Conservation (phyloP, 64 coral and sea anemone genomes). For the Trachythela sp. region DNA sequence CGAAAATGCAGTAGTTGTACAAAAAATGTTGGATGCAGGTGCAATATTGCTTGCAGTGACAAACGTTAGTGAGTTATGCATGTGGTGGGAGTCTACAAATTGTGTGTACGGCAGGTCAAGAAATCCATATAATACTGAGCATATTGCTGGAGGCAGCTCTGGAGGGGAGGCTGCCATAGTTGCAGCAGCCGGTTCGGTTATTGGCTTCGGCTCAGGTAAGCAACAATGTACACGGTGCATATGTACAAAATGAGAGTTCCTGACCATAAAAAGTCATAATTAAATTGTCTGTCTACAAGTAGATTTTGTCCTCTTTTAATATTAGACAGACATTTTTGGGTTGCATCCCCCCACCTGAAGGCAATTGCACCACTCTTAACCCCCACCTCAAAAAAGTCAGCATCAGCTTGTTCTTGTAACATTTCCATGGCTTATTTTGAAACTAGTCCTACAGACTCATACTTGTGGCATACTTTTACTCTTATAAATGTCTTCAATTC, state of each 20-base stretch:
- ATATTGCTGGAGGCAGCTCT: conserved; percentile 82
- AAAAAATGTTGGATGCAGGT: conserved; percentile 54
- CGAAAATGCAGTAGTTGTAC: conserved; percentile 66
- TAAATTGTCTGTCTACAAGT: background rate
- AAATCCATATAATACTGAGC: conserved; percentile 71
- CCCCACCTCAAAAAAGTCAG: too few relatives aligned
- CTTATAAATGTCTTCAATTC: too few relatives aligned
- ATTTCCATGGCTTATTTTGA: too few relatives aligned
- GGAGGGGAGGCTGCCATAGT: conserved; percentile 82
- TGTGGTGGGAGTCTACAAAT: conserved; percentile 97
- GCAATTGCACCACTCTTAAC: too few relatives aligned
- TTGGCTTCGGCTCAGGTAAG: conserved; percentile 87
- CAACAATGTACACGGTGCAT: too few relatives aligned
- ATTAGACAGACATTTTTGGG: too few relatives aligned
- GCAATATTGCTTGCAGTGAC: conserved; percentile 77
- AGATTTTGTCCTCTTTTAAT: too few relatives aligned
- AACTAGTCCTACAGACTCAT: too few relatives aligned
- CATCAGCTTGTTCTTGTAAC: too few relatives aligned
- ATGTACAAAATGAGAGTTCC: too few relatives aligned
- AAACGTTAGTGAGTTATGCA: conserved; percentile 84
- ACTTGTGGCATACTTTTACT: too few relatives aligned
- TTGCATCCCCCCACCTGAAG: too few relatives aligned
- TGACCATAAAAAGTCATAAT: background rate
- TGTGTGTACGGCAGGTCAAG: conserved; percentile 73
- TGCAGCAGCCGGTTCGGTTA: conserved; percentile 74